A percentile compares a stretch with the other conserved stretches of the same genome.
phyloP scores from a whole-genome alignment of 2,113 vertebrate genomes.

The Carlito syrichta region DNA sequence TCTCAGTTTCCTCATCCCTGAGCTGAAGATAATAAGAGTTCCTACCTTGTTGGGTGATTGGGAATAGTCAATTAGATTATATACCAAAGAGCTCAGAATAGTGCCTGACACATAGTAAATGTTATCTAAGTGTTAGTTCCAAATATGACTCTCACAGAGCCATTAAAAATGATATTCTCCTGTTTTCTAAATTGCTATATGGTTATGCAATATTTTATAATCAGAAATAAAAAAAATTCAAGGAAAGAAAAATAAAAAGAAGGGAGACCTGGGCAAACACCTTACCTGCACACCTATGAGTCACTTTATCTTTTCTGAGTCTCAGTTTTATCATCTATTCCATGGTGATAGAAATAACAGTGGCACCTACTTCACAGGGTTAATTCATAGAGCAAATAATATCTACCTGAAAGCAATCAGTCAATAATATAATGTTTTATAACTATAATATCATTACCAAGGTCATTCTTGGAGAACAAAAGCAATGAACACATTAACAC shows the following conservation, averaged over 20 bases:
- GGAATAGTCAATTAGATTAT: background rate
- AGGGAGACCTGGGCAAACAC: background rate
- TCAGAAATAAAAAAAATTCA: background rate
- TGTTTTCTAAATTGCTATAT: background rate
- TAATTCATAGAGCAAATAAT: background rate
- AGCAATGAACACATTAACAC: background rate
- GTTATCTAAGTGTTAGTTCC: background rate
- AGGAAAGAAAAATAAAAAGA: background rate
- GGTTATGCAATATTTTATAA: background rate
- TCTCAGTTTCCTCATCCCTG: background rate
- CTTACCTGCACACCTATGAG: background rate
- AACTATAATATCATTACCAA: background rate
- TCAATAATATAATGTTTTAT: background rate
- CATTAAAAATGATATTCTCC: background rate
- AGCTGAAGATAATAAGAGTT: background rate
- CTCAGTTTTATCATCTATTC: background rate
- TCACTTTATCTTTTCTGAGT: background rate
- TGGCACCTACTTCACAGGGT: background rate
- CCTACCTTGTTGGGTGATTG: background rate
- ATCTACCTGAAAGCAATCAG: background rate
- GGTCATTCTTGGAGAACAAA: background rate
- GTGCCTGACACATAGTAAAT: background rate
- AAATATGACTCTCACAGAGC: background rate
- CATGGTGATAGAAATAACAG: background rate
- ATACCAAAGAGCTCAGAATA: background rate